A percentile compares a stretch with the other conserved stretches of the same genome.
phyloP scores from a whole-genome alignment of 2,113 vertebrate genomes.

The Cephalopterus ornatus region DNA sequence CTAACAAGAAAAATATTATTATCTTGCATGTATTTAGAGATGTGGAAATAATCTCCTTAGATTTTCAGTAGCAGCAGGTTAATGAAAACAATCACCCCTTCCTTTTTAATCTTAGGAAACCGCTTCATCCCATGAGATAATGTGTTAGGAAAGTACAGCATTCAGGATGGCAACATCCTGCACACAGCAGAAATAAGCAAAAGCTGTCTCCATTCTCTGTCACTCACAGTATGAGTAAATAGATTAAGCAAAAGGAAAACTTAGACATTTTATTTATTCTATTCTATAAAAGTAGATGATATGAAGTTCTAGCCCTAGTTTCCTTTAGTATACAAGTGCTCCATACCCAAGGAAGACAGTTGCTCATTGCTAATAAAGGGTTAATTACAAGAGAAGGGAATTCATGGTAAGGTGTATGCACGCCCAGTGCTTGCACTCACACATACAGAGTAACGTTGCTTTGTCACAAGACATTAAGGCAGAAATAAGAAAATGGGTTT shows the following conservation, averaged over 20 bases:
- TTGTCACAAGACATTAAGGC: background rate
- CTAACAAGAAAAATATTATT: background rate
- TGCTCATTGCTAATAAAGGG: background rate
- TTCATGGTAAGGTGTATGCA: background rate
- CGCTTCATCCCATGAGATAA: background rate
- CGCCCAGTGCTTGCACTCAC: background rate
- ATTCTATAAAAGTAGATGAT: background rate
- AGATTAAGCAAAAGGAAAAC: background rate
- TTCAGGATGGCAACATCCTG: background rate
- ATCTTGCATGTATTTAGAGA: background rate
- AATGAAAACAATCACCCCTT: background rate
- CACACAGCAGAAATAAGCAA: background rate
- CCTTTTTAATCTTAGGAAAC: conserved; percentile 1
- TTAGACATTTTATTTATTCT: background rate
- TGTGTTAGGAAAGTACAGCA: background rate
- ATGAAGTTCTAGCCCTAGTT: background rate
- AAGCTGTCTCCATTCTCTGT: background rate
- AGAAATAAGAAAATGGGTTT: background rate
- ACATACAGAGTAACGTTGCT: background rate
- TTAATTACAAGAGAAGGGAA: background rate
- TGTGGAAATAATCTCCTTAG: background rate
- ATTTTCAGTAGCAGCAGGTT: background rate
- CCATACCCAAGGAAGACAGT: background rate
- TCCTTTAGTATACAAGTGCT: background rate
- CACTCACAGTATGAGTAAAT: background rate